Conservation (phyloP, 2,113 vertebrate species). For the Osmerus eperlanus region DNA sequence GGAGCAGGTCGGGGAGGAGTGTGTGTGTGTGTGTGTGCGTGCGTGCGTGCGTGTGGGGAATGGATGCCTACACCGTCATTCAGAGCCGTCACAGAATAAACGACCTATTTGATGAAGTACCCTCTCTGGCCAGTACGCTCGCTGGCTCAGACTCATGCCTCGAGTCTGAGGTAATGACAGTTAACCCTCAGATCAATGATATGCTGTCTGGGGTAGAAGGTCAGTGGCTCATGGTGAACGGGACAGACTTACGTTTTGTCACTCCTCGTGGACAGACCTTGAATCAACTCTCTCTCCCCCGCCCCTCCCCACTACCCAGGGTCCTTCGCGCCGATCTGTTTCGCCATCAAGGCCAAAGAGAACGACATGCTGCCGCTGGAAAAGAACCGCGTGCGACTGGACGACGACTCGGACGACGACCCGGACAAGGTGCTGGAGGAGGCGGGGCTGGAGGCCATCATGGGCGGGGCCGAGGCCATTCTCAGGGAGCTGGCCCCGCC, state of each 20-base stretch:
- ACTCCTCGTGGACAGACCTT: not conserved
- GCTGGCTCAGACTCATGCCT: slow-evolving; percentile 15
- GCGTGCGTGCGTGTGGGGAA: not conserved
- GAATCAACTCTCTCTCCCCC: not conserved
- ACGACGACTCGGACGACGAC: slow-evolving; percentile 93
- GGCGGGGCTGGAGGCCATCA: slow-evolving; percentile 63
- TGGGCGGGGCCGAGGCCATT: slow-evolving; percentile 48
- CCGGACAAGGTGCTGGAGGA: slow-evolving; percentile 76
- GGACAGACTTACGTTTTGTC: not conserved
- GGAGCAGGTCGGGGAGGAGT: not conserved
- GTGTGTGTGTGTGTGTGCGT: not conserved
- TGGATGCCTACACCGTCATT: not conserved
- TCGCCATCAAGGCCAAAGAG: slow-evolving; percentile 96
- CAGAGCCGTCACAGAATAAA: not conserved
- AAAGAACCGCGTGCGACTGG: slow-evolving; percentile 91
- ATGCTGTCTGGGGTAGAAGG: not conserved
- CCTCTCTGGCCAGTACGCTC: not conserved
- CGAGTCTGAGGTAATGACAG: slow-evolving; percentile 20
- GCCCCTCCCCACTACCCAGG: slow-evolving; percentile 65
- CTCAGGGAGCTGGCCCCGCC: slow-evolving; percentile 61
- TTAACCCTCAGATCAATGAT: slow-evolving; percentile 2
- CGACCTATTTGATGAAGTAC: not conserved
- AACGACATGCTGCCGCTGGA: slow-evolving; percentile 93
- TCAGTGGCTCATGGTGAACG: slow-evolving; percentile 25
- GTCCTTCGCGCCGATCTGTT: slow-evolving; percentile 95